phyloP scores from a whole-genome alignment of 1,140 invertebrate genomes.

The Drosophila repleta region DNA sequence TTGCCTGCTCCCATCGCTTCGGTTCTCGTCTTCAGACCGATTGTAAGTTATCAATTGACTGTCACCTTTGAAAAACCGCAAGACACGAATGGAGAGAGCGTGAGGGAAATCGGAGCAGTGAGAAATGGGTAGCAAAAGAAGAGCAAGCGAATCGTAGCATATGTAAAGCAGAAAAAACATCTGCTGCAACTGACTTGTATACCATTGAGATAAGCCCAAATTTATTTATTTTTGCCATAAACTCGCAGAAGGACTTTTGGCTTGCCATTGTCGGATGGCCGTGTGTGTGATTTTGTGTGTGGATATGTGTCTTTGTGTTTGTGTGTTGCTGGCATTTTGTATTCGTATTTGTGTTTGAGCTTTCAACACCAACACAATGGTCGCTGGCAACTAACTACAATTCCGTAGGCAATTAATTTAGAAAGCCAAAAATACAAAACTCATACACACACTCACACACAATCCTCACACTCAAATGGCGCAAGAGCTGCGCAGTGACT shows the following conservation, averaged over 20 bases:
- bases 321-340: slow-evolving; percentile 66
- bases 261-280: slow-evolving; percentile 59
- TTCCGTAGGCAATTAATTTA: slow-evolving; percentile 81
- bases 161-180: slow-evolving; percentile 59
- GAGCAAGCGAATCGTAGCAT: not conserved
- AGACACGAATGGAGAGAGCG: slow-evolving; percentile 8
- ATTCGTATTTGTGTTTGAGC: slow-evolving; percentile 67
- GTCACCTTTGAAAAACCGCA: slow-evolving; percentile 26
- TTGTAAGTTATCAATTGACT: not conserved
- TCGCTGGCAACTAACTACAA: slow-evolving; percentile 78
- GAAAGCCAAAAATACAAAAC: slow-evolving; percentile 69
- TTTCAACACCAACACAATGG: slow-evolving; percentile 63
- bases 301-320: slow-evolving; percentile 8
- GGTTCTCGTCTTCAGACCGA: too few species aligned
- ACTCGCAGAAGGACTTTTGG: slow-evolving; percentile 77
- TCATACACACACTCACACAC: slow-evolving; percentile 30
- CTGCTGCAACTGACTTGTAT: slow-evolving; percentile 81
- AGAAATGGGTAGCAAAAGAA: not conserved
- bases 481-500: slow-evolving; percentile 29
- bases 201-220: slow-evolving; percentile 80
- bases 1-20: too few species aligned
- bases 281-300: not conserved
- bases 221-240: slow-evolving; percentile 82
- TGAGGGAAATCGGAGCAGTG: not conserved
- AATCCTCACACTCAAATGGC: slow-evolving; percentile 45